Evolutionary conservation across 1,140 invertebrate species (phyloP).

Genomic region (Eumeta japonica): DNA sequence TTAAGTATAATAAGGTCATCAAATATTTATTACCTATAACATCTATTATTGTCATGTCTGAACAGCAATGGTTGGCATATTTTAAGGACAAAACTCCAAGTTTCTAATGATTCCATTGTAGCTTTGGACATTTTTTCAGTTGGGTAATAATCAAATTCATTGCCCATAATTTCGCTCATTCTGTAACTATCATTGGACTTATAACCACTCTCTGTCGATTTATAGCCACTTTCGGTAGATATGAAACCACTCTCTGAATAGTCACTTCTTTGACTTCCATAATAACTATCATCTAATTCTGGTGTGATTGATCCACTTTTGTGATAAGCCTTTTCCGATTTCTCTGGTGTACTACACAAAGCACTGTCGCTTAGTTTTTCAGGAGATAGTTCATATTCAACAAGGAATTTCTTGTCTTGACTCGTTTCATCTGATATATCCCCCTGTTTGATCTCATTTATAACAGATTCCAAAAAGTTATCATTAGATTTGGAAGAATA

Average conservation of each 20-base stretch:
- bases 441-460: conserved; percentile 45
- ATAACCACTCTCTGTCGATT: conserved; percentile 24
- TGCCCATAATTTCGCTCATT: not conserved
- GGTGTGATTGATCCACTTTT: conserved; percentile 29
- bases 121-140: conserved; percentile 26
- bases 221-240: conserved; percentile 29
- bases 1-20: too few species aligned
- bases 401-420: conserved; percentile 36
- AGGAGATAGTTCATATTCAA: conserved; percentile 45
- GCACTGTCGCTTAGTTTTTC: conserved; percentile 8
- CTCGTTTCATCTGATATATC: conserved; percentile 30
- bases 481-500: conserved; percentile 25
- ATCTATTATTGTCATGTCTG: conserved; percentile 44
- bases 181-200: conserved; percentile 11
- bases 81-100: conserved; percentile 46
- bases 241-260: conserved; percentile 26
- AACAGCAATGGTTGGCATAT: conserved; percentile 48
- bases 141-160: not conserved
- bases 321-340: conserved; percentile 12
- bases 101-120: conserved; percentile 37
- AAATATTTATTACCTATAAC: conserved; percentile 48
- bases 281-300: conserved; percentile 27
- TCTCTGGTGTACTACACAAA: not conserved
- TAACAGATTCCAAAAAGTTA: conserved; percentile 46
- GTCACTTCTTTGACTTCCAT: conserved; percentile 19